Conservation (phyloP, 1,140 invertebrate genomes). For the Aphaenogaster floridana region DNA sequence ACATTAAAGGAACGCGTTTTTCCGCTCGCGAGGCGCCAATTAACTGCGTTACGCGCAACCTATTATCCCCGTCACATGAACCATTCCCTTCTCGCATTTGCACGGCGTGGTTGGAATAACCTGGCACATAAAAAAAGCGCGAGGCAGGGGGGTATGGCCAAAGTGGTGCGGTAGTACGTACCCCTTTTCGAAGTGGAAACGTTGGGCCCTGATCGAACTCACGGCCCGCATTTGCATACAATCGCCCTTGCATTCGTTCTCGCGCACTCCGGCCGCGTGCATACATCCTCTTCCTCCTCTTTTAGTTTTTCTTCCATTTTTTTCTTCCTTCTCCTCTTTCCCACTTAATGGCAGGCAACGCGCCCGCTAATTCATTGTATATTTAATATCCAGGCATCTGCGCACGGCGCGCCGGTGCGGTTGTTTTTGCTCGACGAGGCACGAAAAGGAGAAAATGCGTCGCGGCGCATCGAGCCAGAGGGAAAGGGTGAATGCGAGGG, state of each 20-base stretch:
- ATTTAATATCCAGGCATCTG: constrained; percentile 64
- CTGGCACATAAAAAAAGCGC: constrained; percentile 33
- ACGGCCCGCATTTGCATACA: constrained; percentile 81
- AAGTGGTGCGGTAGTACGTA: constrained; percentile 14
- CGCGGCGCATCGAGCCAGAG: constrained; percentile 44
- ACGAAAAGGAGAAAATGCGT: constrained; percentile 61
- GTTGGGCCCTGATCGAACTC: constrained; percentile 73
- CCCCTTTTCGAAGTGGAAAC: constrained; percentile 54
- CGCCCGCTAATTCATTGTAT: constrained; percentile 68
- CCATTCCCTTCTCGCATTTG: constrained; percentile 24
- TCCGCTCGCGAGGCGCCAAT: constrained; percentile 1
- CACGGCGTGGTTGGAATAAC: constrained; percentile 44
- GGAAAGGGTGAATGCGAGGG: constrained; percentile 23
- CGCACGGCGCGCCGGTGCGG: constrained; percentile 16
- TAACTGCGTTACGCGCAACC: constrained; percentile 42
- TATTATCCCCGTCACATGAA: constrained; percentile 32
- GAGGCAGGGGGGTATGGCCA: background rate
- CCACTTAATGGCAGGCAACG: constrained; percentile 44
- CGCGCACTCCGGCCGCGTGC: constrained; percentile 61
- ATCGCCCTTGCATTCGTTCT: constrained; percentile 80
- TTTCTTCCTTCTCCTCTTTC: constrained; percentile 35
- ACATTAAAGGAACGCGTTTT: background rate
- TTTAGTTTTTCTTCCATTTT: background rate
- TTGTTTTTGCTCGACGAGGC: constrained; percentile 56
- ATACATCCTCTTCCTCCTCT: constrained; percentile 10